Evolutionary conservation across 2,888 invertebrate genomes (phyloP), one percentile per base, ranked within the genome.

Genomic region (Cheilosia impressa): DNA sequence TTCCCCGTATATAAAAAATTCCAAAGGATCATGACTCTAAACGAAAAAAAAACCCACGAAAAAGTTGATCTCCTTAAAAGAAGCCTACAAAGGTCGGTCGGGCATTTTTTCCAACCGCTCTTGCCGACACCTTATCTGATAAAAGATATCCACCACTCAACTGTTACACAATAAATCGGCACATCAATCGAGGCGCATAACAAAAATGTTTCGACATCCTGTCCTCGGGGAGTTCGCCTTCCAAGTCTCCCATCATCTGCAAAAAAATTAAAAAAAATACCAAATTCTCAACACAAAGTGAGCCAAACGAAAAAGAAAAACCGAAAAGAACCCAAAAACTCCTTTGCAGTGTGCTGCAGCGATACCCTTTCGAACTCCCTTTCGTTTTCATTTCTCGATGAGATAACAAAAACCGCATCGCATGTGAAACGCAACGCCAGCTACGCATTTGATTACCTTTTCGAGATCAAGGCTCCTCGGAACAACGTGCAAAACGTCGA

Each of bases 101-200:
- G 22, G 2, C 7, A 47, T 0, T 17, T 52, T 58, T 19, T 17
- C 0, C 31, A 17, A 41, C 1, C 17, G 24, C 38, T 24, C 58
- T 34, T 19, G 52, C 24, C 60, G 22, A 2, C 47, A 58, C 15
- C 68, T 17, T 34, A 72, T 78, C 66, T 57, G 66, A 77, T 58
- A 82, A 27, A 27, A 83, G 24, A 22, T 52, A 62, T 38, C 66
- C 50, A 50, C 60, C 62, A 63, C 22, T 76, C 43, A 34, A 53
- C 43, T 78, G 73, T 72, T 53, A 73, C 78, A 79, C 73, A 68
- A 73, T 63, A 69, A 73, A 83, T 83, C 83, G 83, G 83, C 62
- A 83, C 83, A 73, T 83, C 78, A 83, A 83, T 78, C 73, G 78
- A 68, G n/a, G 38, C 45, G 45, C 45, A 31, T 31, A 31, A 31